Evolutionary conservation across 2,888 invertebrate species (phyloP).

Genomic region (Melanotus villosus): DNA sequence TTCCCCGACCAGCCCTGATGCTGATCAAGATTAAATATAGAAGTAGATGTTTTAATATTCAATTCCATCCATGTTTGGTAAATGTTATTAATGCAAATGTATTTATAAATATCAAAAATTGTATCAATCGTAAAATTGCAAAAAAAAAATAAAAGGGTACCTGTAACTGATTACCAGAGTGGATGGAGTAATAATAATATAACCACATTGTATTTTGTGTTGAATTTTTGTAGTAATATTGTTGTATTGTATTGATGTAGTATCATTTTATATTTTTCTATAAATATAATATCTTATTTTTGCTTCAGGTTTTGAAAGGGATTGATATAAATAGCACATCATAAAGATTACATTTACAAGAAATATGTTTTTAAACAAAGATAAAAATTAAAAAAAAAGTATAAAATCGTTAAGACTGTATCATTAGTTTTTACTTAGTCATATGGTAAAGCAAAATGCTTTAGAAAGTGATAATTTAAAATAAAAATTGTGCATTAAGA

Average conservation of each 20-base stretch:
- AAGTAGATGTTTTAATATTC: not conserved
- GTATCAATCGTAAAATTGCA: no score
- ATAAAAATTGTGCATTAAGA: no score
- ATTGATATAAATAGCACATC: no score
- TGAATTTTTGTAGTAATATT: not conserved
- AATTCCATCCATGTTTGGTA: not conserved
- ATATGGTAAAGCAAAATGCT: not conserved
- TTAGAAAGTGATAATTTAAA: constrained; percentile 3
- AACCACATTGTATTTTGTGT: not conserved
- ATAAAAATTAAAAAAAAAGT: no score
- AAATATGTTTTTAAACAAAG: no score
- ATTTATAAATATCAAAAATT: not conserved
- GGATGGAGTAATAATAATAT: not conserved
- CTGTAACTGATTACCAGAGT: no score
- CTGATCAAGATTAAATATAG: constrained; percentile 54
- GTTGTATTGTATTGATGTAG: not conserved
- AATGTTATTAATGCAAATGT: not conserved
- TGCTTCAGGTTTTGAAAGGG: no score
- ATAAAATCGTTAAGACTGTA: not conserved
- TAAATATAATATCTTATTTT: not conserved
- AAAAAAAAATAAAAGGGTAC: no score
- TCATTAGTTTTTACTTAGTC: not conserved
- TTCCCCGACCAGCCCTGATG: constrained; percentile 82
- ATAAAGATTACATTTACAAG: no score
- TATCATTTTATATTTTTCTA: constrained; percentile 3